These are phyloP conservation scores for Diceros bicornis DNA, from an alignment of 2,797 vertebrate species.

Conservation along the genomic window DNA sequence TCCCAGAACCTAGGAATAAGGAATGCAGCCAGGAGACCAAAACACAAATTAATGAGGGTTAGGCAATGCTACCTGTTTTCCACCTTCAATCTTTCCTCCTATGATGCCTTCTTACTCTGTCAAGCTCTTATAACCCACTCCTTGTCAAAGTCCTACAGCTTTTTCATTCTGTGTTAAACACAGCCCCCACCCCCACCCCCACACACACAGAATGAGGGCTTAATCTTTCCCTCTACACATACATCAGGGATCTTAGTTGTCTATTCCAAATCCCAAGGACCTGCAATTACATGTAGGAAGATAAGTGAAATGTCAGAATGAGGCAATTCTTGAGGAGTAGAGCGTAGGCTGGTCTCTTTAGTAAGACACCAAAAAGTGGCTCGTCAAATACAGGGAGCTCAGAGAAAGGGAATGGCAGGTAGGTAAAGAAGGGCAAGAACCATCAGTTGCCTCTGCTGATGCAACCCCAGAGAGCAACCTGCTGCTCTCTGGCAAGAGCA, in stretches of 20 bases:
- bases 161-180: background rate
- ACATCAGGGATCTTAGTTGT: background rate
- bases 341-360: background rate
- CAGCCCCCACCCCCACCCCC: background rate
- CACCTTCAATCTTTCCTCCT: background rate
- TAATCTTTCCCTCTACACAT: background rate
- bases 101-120: background rate
- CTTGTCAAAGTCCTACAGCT: background rate
- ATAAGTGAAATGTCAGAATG: background rate
- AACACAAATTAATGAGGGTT: background rate
- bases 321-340: background rate
- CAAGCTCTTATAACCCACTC: constrained; percentile 3
- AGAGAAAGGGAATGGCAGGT: background rate
- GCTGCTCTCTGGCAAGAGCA: background rate
- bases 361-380: background rate
- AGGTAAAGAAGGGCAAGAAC: background rate
- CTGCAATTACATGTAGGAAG: background rate
- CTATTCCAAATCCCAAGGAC: background rate
- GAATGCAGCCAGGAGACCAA: background rate
- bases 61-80: background rate
- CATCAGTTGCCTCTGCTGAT: too few species aligned
- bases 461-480: too few species aligned
- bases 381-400: background rate
- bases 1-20: background rate
- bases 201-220: background rate